Conservation (phyloP, 2,888 invertebrate genomes). For the Cinara cedri region DNA sequence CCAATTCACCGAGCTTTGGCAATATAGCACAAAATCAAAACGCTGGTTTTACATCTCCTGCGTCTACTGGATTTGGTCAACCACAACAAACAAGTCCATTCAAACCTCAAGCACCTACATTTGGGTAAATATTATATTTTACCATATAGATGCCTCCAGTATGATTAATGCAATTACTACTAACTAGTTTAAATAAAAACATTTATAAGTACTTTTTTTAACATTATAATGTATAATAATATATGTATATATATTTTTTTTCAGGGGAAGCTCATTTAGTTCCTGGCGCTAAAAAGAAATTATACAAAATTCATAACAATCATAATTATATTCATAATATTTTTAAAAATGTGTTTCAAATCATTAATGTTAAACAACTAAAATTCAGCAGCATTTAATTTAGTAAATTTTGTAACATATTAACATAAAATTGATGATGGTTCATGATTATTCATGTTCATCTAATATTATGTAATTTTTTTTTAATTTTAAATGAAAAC, state of each 20-base stretch:
- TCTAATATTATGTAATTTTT: too few species aligned
- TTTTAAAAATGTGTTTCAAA: neutral
- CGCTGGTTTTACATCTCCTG: constrained; percentile 45
- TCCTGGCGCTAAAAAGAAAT: constrained; percentile 59
- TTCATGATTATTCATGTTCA: too few species aligned
- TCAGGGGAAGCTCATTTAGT: constrained; percentile 60
- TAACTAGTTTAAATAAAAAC: too few species aligned
- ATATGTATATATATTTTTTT: constrained; percentile 55
- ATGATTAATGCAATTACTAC: too few species aligned
- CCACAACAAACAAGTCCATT: constrained; percentile 52
- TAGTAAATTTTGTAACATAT: too few species aligned
- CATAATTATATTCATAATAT: neutral
- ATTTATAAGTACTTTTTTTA: too few species aligned
- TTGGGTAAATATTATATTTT: constrained; percentile 43
- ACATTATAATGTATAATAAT: neutral
- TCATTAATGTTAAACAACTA: constrained; percentile 11
- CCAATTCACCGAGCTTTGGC: constrained; percentile 57
- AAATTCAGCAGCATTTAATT: neutral
- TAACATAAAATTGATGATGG: too few species aligned
- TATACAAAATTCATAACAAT: too few species aligned
- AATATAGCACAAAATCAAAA: constrained; percentile 53
- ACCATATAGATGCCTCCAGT: too few species aligned
- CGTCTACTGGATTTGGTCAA: constrained; percentile 40
- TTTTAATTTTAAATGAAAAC: too few species aligned
- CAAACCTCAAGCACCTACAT: constrained; percentile 46